These are phyloP conservation scores for Plodia interpunctella DNA, from an alignment of 1,140 invertebrate genomes.

Conservation along the genomic window DNA sequence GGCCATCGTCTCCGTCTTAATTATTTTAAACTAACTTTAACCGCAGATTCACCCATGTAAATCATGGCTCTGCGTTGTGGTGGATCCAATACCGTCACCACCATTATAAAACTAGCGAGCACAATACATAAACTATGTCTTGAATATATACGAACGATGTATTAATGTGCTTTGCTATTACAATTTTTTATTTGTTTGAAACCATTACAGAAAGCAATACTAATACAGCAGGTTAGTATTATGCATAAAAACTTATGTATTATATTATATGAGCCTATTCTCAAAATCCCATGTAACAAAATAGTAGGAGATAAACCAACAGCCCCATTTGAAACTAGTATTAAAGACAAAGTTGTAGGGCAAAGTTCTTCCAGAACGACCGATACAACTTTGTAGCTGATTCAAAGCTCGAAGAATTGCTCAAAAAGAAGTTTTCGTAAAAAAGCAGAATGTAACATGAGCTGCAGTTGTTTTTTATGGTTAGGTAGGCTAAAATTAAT, in stretches of 20 bases:
- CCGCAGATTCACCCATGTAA: no score
- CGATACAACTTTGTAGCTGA: slow-evolving; percentile 14
- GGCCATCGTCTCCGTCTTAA: no score
- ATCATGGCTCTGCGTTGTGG: no score
- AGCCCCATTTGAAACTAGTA: slow-evolving; percentile 11
- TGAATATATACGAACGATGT: no score
- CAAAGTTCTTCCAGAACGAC: slow-evolving; percentile 10
- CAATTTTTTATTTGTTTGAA: no score
- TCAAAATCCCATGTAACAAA: neutral
- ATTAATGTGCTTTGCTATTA: no score
- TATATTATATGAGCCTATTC: neutral
- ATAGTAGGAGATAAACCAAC: slow-evolving; percentile 7
- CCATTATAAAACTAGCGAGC: no score
- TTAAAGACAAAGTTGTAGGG: slow-evolving; percentile 17
- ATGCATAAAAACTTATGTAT: neutral
- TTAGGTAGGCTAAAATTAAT: slow-evolving; percentile 11
- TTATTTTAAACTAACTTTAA: no score
- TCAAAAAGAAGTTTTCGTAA: slow-evolving; percentile 16
- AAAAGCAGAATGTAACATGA: slow-evolving; percentile 17
- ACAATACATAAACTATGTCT: no score
- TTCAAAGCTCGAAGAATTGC: slow-evolving; percentile 15
- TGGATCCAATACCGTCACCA: no score
- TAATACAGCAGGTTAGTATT: no score
- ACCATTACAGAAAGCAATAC: no score
- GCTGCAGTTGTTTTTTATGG: slow-evolving; percentile 18